Base-by-base conservation (phyloP, 2,113 vertebrate species). In the Anarhynchus alexandrinus region DNA sequence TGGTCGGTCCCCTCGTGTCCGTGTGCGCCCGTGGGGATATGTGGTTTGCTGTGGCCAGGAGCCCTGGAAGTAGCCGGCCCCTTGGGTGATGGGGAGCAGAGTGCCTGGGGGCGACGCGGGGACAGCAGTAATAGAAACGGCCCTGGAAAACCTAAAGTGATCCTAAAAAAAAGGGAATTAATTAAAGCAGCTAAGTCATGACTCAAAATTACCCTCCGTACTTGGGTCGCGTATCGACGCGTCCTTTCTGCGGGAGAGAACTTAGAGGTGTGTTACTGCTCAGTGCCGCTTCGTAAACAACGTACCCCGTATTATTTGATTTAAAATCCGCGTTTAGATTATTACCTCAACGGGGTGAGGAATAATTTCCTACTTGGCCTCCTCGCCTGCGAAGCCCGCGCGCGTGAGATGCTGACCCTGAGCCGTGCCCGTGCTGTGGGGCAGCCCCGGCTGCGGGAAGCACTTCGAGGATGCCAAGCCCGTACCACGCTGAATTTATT, bases 301-400 rank as follows among this genome's bases (percentile, higher is more conserved):
- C 42, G 13, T 42, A 1, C 26, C 34, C 15, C 36, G 26, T 5
- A 17, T 52, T 22, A n/a, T 18, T n/a, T 25, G 36, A 14, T 77
- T 62, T 21, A 12, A 85, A 74, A 59, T 42, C 43, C 52, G 4
- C 38, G 19, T 36, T 74, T 21, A 36, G 42, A 12, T 64, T 55
- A 19, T 51, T 67, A 43, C 10, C 52, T 32, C 0, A 12, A 14
- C n/a, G 29, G 45, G 30, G 58, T 45, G 66, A 73, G 32, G 54
- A 59, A 26, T 38, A 1, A 34, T 87, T 43, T 20, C 66, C 47
- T 79, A 17, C 21, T 34, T 13, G 40, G 10, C 10, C 27, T 55
- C 15, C 38, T 82, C 8, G 1, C 2, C 1, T 6, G 43, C 9
- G 30, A 52, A 64, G 62, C 36, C 52, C 6, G 1, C 1, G 6